Conservation (phyloP, 2,113 vertebrate genomes). For the Syngnathus typhle region DNA sequence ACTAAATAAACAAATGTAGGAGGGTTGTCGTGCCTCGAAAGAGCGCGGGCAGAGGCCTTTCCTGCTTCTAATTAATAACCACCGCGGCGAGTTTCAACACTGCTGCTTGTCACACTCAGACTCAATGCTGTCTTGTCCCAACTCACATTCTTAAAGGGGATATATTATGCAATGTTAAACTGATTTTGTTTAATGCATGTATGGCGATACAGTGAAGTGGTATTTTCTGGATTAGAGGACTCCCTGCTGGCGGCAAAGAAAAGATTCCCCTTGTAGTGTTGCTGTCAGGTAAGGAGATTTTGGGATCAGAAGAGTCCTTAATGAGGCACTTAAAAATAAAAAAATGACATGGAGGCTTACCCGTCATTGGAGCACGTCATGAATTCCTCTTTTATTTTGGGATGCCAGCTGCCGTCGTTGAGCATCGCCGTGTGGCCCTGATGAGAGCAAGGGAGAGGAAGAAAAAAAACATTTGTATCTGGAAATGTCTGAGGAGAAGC, state of each 20-base stretch:
- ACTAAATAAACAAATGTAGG: conserved; percentile 66
- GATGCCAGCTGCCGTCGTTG: conserved; percentile 94
- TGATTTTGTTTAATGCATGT: neutral
- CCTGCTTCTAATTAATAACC: conserved; percentile 50
- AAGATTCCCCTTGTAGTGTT: conserved; percentile 1
- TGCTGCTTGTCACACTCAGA: conserved; percentile 49
- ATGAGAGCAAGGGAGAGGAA: conserved; percentile 15
- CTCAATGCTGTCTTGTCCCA: conserved; percentile 23
- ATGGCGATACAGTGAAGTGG: neutral
- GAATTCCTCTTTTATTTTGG: conserved; percentile 97
- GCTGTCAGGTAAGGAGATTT: neutral
- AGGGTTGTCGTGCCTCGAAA: conserved; percentile 52
- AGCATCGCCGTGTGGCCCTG: conserved; percentile 98
- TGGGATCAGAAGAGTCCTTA: neutral
- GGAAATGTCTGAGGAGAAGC: no score
- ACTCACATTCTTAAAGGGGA: neutral
- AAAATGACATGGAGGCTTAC: conserved; percentile 70
- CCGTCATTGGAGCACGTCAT: conserved; percentile 97
- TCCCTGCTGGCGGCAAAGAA: conserved; percentile 46
- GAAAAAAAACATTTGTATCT: neutral
- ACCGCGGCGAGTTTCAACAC: conserved; percentile 47
- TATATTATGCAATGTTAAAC: neutral
- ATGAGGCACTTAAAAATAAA: neutral
- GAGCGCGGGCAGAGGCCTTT: conserved; percentile 29
- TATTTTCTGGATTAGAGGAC: conserved; percentile 46